Conservation (phyloP, 1,140 invertebrate genomes). For the Bombus breviceps region DNA sequence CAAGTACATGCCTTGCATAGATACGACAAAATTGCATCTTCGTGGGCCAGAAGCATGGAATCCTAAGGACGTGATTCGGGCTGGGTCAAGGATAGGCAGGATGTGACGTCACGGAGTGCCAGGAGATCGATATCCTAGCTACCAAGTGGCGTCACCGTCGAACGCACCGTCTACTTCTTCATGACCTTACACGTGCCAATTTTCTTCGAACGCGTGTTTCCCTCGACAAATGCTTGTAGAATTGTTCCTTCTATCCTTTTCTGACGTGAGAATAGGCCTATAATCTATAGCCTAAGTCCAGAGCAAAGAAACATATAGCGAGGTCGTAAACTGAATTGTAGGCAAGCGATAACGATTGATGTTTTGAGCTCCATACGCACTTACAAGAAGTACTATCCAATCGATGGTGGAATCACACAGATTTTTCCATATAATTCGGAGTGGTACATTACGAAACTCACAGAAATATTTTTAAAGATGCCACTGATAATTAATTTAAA, state of each 20-base stretch:
- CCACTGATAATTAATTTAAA: too few species aligned
- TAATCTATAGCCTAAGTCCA: background rate
- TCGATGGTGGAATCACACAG: too few species aligned
- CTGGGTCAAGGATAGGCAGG: conserved; percentile 82
- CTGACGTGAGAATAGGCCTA: background rate
- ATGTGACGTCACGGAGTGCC: conserved; percentile 78
- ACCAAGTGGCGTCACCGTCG: conserved; percentile 60
- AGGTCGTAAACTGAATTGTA: background rate
- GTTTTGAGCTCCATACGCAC: too few species aligned
- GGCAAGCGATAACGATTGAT: too few species aligned
- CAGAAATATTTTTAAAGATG: too few species aligned
- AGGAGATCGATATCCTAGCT: conserved; percentile 78
- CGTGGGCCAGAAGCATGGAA: conserved; percentile 23
- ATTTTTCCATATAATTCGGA: too few species aligned
- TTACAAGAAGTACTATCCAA: too few species aligned
- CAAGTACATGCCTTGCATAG: conserved; percentile 17
- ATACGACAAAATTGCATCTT: conserved; percentile 26
- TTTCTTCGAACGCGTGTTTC: background rate
- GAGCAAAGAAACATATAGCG: background rate
- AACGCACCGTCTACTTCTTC: conserved; percentile 50
- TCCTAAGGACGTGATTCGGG: conserved; percentile 67
- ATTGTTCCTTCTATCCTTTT: background rate
- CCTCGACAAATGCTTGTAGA: background rate
- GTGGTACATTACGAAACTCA: too few species aligned
- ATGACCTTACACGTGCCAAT: conserved; percentile 38